Evolutionary conservation across 2,888 invertebrate species (phyloP).

Genomic region (Cetonia aurata): DNA sequence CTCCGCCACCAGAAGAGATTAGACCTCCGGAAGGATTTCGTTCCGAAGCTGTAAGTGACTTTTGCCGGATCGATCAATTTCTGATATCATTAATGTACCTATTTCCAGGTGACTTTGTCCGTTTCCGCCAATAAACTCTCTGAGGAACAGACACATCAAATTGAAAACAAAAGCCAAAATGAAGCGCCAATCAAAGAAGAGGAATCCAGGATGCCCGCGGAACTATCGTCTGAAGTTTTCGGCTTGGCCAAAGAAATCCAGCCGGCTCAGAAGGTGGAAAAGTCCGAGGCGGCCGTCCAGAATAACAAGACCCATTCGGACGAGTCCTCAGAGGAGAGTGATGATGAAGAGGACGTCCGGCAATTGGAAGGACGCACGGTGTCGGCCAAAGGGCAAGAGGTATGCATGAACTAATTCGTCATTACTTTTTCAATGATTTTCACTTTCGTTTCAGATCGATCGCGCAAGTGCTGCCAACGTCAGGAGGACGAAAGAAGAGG

Average conservation of each 20-base stretch:
- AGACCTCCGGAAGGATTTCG: slow-evolving; percentile 41
- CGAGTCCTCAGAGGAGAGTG: slow-evolving; percentile 68
- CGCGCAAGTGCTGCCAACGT: slow-evolving; percentile 90
- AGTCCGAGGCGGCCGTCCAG: slow-evolving; percentile 21
- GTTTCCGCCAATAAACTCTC: neutral
- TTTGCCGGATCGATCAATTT: neutral
- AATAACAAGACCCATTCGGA: slow-evolving; percentile 34
- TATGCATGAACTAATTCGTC: slow-evolving; percentile 55
- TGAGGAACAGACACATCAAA: neutral
- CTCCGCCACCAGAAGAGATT: slow-evolving; percentile 52
- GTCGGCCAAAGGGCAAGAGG: slow-evolving; percentile 83
- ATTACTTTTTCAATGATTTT: too few species aligned
- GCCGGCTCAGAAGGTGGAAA: slow-evolving; percentile 21
- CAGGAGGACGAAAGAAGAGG: slow-evolving; percentile 81
- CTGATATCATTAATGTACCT: too few species aligned
- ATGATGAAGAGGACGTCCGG: slow-evolving; percentile 80
- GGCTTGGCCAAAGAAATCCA: slow-evolving; percentile 32
- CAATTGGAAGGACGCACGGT: slow-evolving; percentile 85
- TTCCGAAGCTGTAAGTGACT: slow-evolving; percentile 23
- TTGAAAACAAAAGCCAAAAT: neutral
- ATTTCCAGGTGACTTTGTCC: neutral
- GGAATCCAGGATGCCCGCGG: slow-evolving; percentile 15
- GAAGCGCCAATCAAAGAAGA: neutral
- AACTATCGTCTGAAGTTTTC: slow-evolving; percentile 16
- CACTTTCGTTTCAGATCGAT: slow-evolving; percentile 76